phyloP scores from a whole-genome alignment of 2,113 vertebrate genomes.

The Petrocephalus zakoni region DNA sequence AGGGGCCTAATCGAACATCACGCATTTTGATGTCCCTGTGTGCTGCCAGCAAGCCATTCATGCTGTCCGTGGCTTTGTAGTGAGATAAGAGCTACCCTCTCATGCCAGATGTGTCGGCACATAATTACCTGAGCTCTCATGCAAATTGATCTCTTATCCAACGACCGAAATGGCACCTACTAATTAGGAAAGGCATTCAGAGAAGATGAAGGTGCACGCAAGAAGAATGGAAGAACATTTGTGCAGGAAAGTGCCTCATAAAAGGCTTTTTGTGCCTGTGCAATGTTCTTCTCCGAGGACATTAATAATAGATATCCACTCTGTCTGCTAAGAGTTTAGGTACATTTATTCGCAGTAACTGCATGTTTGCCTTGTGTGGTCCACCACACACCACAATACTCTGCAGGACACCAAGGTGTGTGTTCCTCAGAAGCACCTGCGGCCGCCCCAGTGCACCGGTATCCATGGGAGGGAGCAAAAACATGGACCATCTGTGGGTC shows the following conservation, averaged over 20 bases:
- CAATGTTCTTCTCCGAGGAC: not conserved
- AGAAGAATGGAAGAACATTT: constrained; percentile 12
- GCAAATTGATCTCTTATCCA: constrained; percentile 21
- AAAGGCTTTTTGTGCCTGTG: not conserved
- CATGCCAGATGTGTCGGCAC: constrained; percentile 20
- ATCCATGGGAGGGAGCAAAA: not conserved
- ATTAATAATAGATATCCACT: constrained; percentile 6
- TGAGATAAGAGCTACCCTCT: constrained; percentile 23
- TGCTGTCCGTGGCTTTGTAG: not conserved
- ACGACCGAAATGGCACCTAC: constrained; percentile 5
- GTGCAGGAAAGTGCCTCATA: not conserved
- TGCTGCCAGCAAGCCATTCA: constrained; percentile 12
- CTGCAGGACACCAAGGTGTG: not conserved
- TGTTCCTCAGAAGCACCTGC: not conserved
- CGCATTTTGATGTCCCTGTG: not conserved
- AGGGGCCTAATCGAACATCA: constrained; percentile 20
- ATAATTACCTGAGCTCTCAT: constrained; percentile 19
- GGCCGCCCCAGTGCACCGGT: not conserved
- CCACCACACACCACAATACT: not conserved
- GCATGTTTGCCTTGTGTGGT: not conserved
- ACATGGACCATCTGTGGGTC: not conserved
- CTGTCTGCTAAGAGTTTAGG: not conserved
- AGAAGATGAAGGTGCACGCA: constrained; percentile 4
- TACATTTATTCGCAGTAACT: not conserved
- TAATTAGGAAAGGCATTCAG: constrained; percentile 8